These are phyloP conservation scores for Stichodactyla helianthus DNA, from an alignment of 64 coral and sea anemone species.

Conservation along the genomic window DNA sequence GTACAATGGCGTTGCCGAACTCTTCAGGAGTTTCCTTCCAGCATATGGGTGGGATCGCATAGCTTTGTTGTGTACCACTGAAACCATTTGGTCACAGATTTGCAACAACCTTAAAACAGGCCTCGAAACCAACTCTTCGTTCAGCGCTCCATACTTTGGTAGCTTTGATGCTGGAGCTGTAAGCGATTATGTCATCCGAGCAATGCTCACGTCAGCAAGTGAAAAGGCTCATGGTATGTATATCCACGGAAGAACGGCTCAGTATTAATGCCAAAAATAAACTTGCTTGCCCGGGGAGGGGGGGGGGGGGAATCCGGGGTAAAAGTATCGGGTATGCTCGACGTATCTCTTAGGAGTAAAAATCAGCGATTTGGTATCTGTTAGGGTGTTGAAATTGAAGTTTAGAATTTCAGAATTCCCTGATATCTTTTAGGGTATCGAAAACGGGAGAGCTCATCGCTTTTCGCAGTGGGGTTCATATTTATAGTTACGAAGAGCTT, in stretches of 20 bases:
- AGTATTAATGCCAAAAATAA: too few relatives aligned
- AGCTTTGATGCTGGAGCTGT: conserved; percentile 40
- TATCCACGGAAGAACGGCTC: background rate
- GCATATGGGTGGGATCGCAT: conserved; percentile 54
- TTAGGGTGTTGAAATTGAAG: too few relatives aligned
- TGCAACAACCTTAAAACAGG: conserved; percentile 41
- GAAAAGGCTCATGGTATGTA: conserved; percentile 50
- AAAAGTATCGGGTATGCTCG: too few relatives aligned
- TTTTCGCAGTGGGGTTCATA: too few relatives aligned
- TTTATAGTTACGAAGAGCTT: too few relatives aligned
- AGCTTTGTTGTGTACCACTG: conserved; percentile 47
- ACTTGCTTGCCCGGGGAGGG: too few relatives aligned
- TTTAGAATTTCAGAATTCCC: too few relatives aligned
- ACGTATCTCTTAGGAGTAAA: too few relatives aligned
- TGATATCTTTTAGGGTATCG: too few relatives aligned
- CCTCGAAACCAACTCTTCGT: conserved; percentile 22
- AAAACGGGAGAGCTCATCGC: too few relatives aligned
- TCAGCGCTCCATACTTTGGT: conserved; percentile 55
- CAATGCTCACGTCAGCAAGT: conserved; percentile 46
- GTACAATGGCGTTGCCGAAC: conserved; percentile 7
- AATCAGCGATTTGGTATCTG: too few relatives aligned
- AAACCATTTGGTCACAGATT: conserved; percentile 31
- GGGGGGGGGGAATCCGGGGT: too few relatives aligned
- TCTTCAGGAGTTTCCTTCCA: conserved; percentile 34
- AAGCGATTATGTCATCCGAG: conserved; percentile 11